phyloP scores from a whole-genome alignment of 2,888 invertebrate genomes.

The Pyrrhosoma nymphula region DNA sequence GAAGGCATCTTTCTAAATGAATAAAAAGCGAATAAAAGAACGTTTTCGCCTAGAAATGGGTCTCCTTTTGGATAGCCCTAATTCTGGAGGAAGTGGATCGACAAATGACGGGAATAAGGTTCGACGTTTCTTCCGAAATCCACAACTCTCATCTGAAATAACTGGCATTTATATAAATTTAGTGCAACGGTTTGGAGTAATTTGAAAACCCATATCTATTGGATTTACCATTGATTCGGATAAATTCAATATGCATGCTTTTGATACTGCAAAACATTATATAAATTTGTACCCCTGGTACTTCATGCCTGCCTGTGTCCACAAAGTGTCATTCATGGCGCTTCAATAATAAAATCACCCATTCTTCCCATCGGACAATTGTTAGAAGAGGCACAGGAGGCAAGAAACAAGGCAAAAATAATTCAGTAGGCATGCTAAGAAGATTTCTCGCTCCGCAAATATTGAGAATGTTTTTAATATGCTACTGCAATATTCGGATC shows the following conservation, averaged over 20 bases:
- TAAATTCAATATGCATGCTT: too few relatives aligned
- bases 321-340: slow-evolving; percentile 73
- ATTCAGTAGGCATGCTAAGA: slow-evolving; percentile 72
- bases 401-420: slow-evolving; percentile 73
- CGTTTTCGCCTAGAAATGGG: too few relatives aligned
- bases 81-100: neutral
- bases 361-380: slow-evolving; percentile 73
- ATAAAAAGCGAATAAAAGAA: neutral
- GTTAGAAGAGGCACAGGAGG: slow-evolving; percentile 74
- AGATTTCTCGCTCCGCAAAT: too few relatives aligned
- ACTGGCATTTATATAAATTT: slow-evolving; percentile 73
- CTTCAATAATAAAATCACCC: slow-evolving; percentile 72
- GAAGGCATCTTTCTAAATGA: neutral
- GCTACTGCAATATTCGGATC: too few relatives aligned
- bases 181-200: too few relatives aligned
- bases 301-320: slow-evolving; percentile 73
- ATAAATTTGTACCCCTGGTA: too few relatives aligned
- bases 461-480: too few relatives aligned
- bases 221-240: too few relatives aligned
- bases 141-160: slow-evolving; percentile 72
- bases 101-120: slow-evolving; percentile 69
- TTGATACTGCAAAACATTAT: too few relatives aligned
- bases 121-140: slow-evolving; percentile 73
- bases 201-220: too few relatives aligned
- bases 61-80: neutral